Evolutionary conservation across 2,797 vertebrate species (phyloP).

Genomic region (Heliangelus exortis): DNA sequence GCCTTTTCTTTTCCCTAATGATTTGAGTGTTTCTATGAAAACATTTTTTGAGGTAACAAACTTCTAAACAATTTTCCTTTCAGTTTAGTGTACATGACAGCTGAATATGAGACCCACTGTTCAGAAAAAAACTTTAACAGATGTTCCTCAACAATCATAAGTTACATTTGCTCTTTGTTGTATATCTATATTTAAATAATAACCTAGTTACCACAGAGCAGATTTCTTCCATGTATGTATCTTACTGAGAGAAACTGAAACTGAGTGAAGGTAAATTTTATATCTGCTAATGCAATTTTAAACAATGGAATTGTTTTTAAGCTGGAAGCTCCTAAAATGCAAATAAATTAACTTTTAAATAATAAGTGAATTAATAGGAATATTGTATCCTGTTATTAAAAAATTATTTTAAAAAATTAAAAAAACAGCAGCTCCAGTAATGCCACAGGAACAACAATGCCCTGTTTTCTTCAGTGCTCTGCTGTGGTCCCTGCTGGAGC

Average conservation of each 20-base stretch:
- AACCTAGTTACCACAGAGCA: background rate
- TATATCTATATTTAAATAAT: conserved; percentile 43
- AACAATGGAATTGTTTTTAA: background rate
- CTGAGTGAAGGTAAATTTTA: background rate
- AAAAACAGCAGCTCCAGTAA: background rate
- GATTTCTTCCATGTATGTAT: conserved; percentile 26
- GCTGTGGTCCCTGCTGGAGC: background rate
- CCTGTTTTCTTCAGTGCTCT: background rate
- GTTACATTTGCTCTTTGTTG: conserved; percentile 20
- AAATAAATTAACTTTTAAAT: background rate
- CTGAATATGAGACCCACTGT: background rate
- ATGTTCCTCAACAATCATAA: background rate
- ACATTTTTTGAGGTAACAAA: conserved; percentile 26
- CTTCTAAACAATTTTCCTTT: background rate
- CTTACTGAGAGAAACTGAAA: background rate
- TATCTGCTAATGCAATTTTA: background rate
- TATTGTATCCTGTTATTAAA: background rate
- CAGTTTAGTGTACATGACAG: background rate
- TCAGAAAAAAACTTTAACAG: background rate
- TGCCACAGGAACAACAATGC: background rate
- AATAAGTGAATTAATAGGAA: background rate
- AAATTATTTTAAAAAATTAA: too few relatives aligned
- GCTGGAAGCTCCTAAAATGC: background rate
- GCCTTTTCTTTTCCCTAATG: background rate
- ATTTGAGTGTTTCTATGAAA: background rate